phyloP scores from a whole-genome alignment of 23 tunicate species.

The Phallusia fumigata region DNA sequence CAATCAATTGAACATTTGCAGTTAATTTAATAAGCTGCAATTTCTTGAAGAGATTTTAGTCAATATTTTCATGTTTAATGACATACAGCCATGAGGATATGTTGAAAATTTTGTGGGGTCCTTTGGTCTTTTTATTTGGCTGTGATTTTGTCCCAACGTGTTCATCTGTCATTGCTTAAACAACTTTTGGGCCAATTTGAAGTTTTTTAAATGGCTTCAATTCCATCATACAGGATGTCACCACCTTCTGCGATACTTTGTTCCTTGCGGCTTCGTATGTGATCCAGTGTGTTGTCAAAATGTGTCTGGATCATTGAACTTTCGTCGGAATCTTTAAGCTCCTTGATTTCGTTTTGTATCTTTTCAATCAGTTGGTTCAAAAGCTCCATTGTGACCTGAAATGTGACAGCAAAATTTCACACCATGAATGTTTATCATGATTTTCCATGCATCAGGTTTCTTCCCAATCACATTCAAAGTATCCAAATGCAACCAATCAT shows the following conservation, averaged over 20 bases:
- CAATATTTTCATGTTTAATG: too few species aligned
- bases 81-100: too few species aligned
- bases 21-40: background rate
- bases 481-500: too few species aligned
- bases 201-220: background rate
- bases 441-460: too few species aligned
- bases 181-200: too few species aligned
- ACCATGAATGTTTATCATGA: too few species aligned
- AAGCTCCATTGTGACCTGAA: conserved; percentile 56
- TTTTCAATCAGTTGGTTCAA: conserved; percentile 62
- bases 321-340: conserved; percentile 48
- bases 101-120: too few species aligned
- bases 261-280: conserved; percentile 25
- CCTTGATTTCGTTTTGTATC: conserved; percentile 59
- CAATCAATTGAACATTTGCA: background rate
- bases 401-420: background rate
- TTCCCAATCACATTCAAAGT: too few species aligned
- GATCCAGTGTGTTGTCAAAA: conserved; percentile 53
- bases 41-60: too few species aligned
- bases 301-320: conserved; percentile 61
- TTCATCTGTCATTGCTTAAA: too few species aligned
- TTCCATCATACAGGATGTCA: background rate
- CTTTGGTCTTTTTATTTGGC: too few species aligned
- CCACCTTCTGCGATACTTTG: background rate
- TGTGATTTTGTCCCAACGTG: too few species aligned